Base-by-base conservation (phyloP, 2,888 invertebrate genomes). In the Polyommatus iphigenia region DNA sequence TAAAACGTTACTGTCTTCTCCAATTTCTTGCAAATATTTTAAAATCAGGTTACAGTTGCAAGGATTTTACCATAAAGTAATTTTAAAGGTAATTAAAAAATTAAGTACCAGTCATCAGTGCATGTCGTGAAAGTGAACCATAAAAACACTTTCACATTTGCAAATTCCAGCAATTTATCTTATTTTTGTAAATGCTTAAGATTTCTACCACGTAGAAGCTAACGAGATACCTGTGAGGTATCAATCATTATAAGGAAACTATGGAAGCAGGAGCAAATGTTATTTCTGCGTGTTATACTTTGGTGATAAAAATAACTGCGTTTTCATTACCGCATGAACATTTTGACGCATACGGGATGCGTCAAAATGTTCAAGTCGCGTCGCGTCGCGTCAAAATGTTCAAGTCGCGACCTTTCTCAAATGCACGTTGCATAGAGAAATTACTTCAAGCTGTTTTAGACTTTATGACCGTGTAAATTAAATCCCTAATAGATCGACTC, bases 141-240 rank as follows among this genome's bases (percentile, higher is more conserved):
- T 32, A 67, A 67, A 24, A 67, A 67, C 10, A 67, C 29, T 67
- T 67, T 67, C 67, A 67, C 67, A 18, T 67, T 67, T 32, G 67
- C 67, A 29, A 67, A 67, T 67, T 67, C 29, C 67, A 32, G 20
- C 62, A 4, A 62, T 7, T 20, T 7, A 24, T 24, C n/a, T 5
- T 59, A 20, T 59, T 59, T 8, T n/a, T 59, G 7, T 59, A 59
- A 54, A 54, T 54, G 18, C 5, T 18, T 54, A 54, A 2, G 8
- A 59, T 59, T 20, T 20, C 13, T n/a, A 59, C 20, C 59, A 20
- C 59, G n/a, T 54, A 18, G 15, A 54, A 54, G 54, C 5, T 54
- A 54, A 4, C 18, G 3, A 50, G 50, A 50, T 50, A 3, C 15
- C 15, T 24, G 24, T 24, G 24, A 24, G 24, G 24, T 24, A 24